A percentile compares a stretch with the other conserved stretches of the same genome.
Conservation (phyloP, 1,140 invertebrate species). For the Triops longicaudatus region DNA sequence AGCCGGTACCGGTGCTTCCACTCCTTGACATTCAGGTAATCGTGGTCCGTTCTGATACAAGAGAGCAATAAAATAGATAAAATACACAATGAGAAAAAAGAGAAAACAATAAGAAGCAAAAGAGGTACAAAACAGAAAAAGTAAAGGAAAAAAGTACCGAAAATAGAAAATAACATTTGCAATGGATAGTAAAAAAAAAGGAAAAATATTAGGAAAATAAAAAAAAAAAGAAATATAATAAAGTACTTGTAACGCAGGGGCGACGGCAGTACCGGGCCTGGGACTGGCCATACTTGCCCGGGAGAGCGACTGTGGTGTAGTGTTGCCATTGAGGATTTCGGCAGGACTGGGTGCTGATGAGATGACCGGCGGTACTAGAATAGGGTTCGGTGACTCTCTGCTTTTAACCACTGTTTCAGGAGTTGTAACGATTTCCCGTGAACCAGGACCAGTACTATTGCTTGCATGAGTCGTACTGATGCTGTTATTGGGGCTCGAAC, state of each 20-base stretch:
- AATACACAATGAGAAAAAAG: too few species aligned
- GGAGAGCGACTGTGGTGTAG: not conserved
- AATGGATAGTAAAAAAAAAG: too few species aligned
- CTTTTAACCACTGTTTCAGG: not conserved
- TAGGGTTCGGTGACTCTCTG: not conserved
- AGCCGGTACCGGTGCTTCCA: slow-evolving; percentile 24
- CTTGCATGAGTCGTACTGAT: not conserved
- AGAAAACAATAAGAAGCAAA: too few species aligned
- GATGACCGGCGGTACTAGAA: not conserved
- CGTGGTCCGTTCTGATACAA: slow-evolving; percentile 19
- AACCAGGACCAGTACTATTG: not conserved
- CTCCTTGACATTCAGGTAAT: slow-evolving; percentile 27
- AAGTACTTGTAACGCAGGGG: slow-evolving; percentile 25
- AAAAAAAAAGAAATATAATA: too few species aligned
- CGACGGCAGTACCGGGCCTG: slow-evolving; percentile 26
- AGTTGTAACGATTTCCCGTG: not conserved
- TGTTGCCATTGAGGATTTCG: not conserved
- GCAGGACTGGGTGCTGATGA: not conserved
- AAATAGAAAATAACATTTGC: too few species aligned
- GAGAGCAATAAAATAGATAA: not conserved
- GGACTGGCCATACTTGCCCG: slow-evolving; percentile 21
- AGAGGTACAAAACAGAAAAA: too few species aligned
- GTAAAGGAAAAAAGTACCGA: too few species aligned
- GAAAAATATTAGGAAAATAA: not conserved
- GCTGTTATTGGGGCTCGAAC: not conserved